Percentiles rank a stretch among this genome's conserved stretches.
phyloP scores from a whole-genome alignment of 2,113 vertebrate species.

The Cynocephalus volans region DNA sequence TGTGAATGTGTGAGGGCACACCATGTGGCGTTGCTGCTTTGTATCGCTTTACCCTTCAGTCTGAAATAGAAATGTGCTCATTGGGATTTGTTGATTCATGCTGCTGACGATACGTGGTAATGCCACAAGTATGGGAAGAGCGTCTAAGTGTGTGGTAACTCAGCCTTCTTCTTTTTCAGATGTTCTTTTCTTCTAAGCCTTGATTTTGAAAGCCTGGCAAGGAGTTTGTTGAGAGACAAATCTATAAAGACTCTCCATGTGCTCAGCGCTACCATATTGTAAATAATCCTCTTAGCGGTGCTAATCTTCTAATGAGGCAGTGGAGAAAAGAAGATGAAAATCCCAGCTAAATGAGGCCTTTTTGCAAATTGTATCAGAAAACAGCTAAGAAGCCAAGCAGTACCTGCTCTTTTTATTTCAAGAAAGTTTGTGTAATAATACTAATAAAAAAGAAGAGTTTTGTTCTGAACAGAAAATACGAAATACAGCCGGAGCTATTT shows the following conservation, averaged over 20 bases:
- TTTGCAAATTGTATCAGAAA: not conserved
- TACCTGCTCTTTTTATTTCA: constrained; percentile 51
- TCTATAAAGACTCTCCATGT: not conserved
- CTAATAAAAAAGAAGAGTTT: not conserved
- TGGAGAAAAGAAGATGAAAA: not conserved
- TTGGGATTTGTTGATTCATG: not conserved
- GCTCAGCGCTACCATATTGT: not conserved
- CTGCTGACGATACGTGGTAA: not conserved
- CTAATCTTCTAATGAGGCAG: constrained; percentile 10
- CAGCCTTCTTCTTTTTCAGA: not conserved
- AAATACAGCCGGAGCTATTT: not conserved
- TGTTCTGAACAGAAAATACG: not conserved
- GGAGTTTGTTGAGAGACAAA: constrained; percentile 12
- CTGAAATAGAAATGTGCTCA: not conserved
- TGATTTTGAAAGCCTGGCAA: constrained; percentile 11
- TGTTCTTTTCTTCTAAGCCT: not conserved
- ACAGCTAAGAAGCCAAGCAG: not conserved
- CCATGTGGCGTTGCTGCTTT: not conserved
- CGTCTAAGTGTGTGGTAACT: not conserved
- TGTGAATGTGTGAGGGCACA: not conserved
- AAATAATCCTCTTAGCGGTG: not conserved
- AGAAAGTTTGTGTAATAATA: not conserved
- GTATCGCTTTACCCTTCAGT: not conserved
- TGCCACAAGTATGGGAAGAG: not conserved
- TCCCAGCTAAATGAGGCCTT: not conserved